Evolutionary conservation across 2,113 vertebrate species (phyloP), one percentile per base, ranked within the genome.

Genomic region (Oreochromis aureus): DNA sequence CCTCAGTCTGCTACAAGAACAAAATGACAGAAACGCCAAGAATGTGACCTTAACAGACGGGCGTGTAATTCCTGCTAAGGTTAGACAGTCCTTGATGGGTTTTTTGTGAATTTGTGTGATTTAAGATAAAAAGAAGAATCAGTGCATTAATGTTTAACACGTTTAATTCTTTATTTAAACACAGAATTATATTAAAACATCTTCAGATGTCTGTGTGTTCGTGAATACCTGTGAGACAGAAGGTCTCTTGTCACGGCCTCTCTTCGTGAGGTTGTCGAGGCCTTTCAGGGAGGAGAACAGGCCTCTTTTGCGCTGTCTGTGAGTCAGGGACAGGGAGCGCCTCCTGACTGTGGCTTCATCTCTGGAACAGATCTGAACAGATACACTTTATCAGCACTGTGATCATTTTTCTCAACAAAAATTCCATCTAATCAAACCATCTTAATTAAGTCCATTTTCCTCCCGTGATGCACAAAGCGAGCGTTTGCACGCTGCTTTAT

Each of bases 251-350:
- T 99, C 98, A 69, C 97, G 97, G 12, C 97, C 97, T 88, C 95
- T 98, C 88, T 97, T 98, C 5, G 98, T 98, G 48, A 99, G 93
- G 12, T 98, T 98, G 93, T 99, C 98, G 86, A 99, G 96, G 73
- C 98, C 98, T 96, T 99, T 99, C 1, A 99, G 96, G 0, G 98
- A 99, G 24, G 98, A 99, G 95, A 99, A 99, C 18, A 99, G 95
- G 36, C 98, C 96, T 94, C 97, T 97, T 95, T 98, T 99, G 86
- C 89, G 90, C 90, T 95, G 90, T 86, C 94, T 71, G 95, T 97
- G 97, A 2, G 96, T 97, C 86, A 98, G 89, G 24, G 98, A 99
- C 51, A 99, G 88, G 0, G 98, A 98, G 80, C 98, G 97, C 86
- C 98, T 98, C 89, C 98, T 96, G 82, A 98, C 95, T 9, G 97